These are phyloP conservation scores for Agrotis exclamationis DNA, from an alignment of 2,888 invertebrate genomes.

Conservation along the genomic window DNA sequence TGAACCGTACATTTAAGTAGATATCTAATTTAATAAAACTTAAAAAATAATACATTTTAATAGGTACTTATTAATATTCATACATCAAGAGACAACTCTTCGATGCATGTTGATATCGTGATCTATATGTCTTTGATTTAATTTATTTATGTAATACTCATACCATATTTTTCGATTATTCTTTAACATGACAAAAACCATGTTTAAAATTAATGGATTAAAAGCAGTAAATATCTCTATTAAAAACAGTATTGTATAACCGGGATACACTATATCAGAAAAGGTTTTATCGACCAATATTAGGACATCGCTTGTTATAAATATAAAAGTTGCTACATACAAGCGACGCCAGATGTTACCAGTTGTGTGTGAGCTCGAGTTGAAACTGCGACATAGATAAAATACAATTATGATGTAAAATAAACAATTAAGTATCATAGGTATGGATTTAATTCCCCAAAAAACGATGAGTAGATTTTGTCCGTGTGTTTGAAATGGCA, in stretches of 20 bases:
- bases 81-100: background rate
- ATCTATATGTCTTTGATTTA: background rate
- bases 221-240: background rate
- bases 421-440: background rate
- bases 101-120: background rate
- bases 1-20: no score
- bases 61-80: no score
- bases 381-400: background rate
- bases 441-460: background rate
- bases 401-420: background rate
- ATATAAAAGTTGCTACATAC: slow-evolving; percentile 1
- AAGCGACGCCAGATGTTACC: background rate
- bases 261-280: no score
- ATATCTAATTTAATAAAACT: no score
- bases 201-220: background rate
- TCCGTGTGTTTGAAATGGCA: no score
- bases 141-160: background rate
- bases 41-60: no score
- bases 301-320: background rate
- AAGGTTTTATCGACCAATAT: background rate
- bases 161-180: background rate
- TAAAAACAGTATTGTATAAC: background rate
- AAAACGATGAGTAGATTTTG: no score
- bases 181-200: background rate
- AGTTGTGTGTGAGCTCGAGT: background rate